Percentiles rank a stretch among this genome's conserved stretches.
These are phyloP conservation scores for Ashinkailepas kermadecensis DNA, from an alignment of 2,888 invertebrate species.

Conservation along the genomic window DNA sequence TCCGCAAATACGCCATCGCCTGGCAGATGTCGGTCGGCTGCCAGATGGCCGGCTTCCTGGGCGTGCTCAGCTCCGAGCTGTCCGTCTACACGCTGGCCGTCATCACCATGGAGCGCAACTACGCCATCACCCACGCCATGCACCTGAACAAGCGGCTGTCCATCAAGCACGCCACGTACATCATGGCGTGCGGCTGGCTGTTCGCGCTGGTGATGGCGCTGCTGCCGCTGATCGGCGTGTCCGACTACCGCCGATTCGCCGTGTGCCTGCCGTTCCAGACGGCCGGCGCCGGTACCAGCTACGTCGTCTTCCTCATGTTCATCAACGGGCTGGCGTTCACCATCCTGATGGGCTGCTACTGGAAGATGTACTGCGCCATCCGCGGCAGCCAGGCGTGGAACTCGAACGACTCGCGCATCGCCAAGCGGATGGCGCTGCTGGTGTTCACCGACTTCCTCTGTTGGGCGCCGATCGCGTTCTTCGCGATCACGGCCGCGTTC, in stretches of 20 bases:
- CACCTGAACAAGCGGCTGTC: constrained; percentile 88
- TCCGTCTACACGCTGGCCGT: constrained; percentile 93
- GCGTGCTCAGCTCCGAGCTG: constrained; percentile 85
- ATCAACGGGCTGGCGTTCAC: constrained; percentile 90
- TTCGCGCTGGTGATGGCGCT: constrained; percentile 79
- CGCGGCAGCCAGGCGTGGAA: constrained; percentile 93
- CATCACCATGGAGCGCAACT: constrained; percentile 89
- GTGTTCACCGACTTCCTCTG: constrained; percentile 96
- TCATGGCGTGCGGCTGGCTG: constrained; percentile 89
- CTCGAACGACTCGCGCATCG: constrained; percentile 91
- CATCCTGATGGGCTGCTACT: constrained; percentile 89
- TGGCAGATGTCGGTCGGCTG: constrained; percentile 96
- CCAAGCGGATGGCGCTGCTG: constrained; percentile 90
- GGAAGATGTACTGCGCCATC: constrained; percentile 96
- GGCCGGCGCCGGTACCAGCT: constrained; percentile 66
- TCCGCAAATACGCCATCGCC: constrained; percentile 89
- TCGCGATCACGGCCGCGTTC: constrained; percentile 86
- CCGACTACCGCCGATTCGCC: constrained; percentile 92
- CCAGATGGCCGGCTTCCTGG: constrained; percentile 87
- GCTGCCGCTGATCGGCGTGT: constrained; percentile 80
- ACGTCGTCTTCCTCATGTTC: constrained; percentile 81
- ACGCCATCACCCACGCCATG: constrained; percentile 96
- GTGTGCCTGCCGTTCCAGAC: constrained; percentile 95
- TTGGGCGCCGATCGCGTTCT: constrained; percentile 97
- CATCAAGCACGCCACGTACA: constrained; percentile 78